Evolutionary conservation across 2,888 invertebrate genomes (phyloP).

Genomic region (Craniophora ligustri): DNA sequence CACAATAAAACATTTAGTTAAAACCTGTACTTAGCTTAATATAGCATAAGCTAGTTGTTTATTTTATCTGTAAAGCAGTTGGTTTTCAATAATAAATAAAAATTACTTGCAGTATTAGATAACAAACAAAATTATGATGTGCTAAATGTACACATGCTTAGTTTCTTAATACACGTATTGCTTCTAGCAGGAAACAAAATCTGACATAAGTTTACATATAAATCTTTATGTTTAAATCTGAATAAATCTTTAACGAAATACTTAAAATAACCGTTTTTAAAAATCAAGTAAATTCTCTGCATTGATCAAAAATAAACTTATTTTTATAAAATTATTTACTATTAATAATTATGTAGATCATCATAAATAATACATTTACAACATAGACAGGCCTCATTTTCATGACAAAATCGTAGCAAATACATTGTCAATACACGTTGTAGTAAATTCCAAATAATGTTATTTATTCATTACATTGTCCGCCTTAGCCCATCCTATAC

Average conservation of each 20-base stretch:
- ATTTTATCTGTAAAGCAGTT: too few species aligned
- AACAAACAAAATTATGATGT: too few species aligned
- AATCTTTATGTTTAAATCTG: too few species aligned
- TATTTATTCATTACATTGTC: slow-evolving; percentile 20
- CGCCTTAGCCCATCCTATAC: slow-evolving; percentile 24
- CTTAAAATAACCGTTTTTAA: background rate
- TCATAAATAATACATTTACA: slow-evolving; percentile 54
- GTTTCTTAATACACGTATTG: background rate
- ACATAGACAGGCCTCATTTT: slow-evolving; percentile 37
- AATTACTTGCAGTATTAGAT: too few species aligned
- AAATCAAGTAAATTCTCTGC: slow-evolving; percentile 3
- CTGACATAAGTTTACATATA: background rate
- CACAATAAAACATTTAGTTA: too few species aligned
- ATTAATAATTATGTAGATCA: slow-evolving; percentile 26
- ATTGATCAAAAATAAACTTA: slow-evolving; percentile 31
- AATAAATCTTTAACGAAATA: background rate
- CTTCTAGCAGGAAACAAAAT: background rate
- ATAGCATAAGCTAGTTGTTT: too few species aligned
- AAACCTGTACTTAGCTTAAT: too few species aligned
- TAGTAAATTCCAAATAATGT: slow-evolving; percentile 14
- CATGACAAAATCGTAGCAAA: slow-evolving; percentile 21
- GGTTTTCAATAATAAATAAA: too few species aligned
- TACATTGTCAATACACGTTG: slow-evolving; percentile 30
- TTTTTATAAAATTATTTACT: slow-evolving; percentile 42
- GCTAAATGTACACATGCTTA: too few species aligned